Evolutionary conservation across 2,888 invertebrate species (phyloP).

Genomic region (Xanthia togata): DNA sequence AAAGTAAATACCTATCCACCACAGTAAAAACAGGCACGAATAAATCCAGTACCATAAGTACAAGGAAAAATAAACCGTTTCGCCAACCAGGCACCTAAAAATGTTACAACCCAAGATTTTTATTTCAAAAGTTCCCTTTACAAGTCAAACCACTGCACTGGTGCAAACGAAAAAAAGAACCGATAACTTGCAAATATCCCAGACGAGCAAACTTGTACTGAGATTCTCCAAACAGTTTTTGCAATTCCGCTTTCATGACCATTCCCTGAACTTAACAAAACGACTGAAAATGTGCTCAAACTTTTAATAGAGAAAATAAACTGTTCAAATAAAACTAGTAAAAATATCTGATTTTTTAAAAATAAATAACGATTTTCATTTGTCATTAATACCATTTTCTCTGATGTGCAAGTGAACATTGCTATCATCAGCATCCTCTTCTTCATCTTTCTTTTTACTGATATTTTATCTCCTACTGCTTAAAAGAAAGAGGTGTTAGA

Average conservation of each 20-base stretch:
- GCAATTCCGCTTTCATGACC: slow-evolving; percentile 34
- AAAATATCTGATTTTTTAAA: not conserved
- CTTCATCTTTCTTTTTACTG: not conserved
- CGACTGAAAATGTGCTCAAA: slow-evolving; percentile 30
- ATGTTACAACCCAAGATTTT: not conserved
- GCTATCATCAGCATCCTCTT: not conserved
- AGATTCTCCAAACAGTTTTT: slow-evolving; percentile 38
- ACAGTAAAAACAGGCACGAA: not conserved
- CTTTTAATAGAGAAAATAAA: slow-evolving; percentile 39
- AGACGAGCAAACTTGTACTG: slow-evolving; percentile 28
- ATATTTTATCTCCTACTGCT: not conserved
- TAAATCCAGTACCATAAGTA: not conserved
- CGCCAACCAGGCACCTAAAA: not conserved
- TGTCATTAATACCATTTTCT: not conserved
- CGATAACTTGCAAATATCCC: slow-evolving; percentile 35
- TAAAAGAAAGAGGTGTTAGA: not conserved
- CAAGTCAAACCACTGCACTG: slow-evolving; percentile 19
- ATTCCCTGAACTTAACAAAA: slow-evolving; percentile 31
- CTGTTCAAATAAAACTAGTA: slow-evolving; percentile 6
- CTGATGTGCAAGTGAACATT: not conserved
- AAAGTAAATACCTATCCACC: not conserved
- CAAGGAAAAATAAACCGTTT: not conserved
- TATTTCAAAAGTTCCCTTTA: slow-evolving; percentile 2
- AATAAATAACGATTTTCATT: not conserved
- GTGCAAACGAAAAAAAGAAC: slow-evolving; percentile 12